Evolutionary conservation across 2,797 vertebrate species (phyloP).

Genomic region (Danio albolineatus): DNA sequence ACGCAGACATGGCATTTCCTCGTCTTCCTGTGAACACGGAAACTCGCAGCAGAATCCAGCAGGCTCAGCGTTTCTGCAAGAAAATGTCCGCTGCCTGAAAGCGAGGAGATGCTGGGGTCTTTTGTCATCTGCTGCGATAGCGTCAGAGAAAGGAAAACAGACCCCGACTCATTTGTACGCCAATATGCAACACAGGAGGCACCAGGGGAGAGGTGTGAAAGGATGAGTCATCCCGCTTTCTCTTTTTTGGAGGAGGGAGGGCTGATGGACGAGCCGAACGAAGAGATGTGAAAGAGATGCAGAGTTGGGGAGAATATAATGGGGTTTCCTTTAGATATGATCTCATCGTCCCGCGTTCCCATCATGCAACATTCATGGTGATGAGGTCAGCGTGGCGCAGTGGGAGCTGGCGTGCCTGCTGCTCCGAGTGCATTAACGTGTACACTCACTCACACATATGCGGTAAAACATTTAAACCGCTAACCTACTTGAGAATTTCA

Average conservation of each 20-base stretch:
- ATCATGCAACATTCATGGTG: constrained; percentile 64
- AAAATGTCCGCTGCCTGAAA: constrained; percentile 13
- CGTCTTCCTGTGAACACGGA: constrained; percentile 11
- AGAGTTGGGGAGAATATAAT: constrained; percentile 32
- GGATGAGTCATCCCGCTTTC: constrained; percentile 58
- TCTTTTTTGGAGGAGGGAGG: constrained; percentile 3
- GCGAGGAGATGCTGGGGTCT: constrained; percentile 8
- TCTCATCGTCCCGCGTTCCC: constrained; percentile 61
- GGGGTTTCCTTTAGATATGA: constrained; percentile 64
- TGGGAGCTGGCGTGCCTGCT: constrained; percentile 38
- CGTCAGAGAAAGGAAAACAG: constrained; percentile 10
- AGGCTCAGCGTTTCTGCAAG: constrained; percentile 31
- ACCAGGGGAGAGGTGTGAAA: constrained; percentile 54
- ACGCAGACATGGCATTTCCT: constrained; percentile 34
- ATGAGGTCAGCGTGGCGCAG: constrained; percentile 60
- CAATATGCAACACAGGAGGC: constrained; percentile 26
- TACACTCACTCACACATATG: constrained; percentile 43
- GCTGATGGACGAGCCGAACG: neutral
- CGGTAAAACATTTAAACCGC: constrained; percentile 45
- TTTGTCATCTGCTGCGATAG: neutral
- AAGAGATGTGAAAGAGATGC: constrained; percentile 18
- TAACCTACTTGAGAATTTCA: neutral
- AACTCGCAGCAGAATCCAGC: constrained; percentile 9
- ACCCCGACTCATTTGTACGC: constrained; percentile 16
- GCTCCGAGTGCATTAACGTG: constrained; percentile 54